These are phyloP conservation scores for Dasysyrphus tricinctus DNA, from an alignment of 2,888 invertebrate genomes.

Conservation along the genomic window DNA sequence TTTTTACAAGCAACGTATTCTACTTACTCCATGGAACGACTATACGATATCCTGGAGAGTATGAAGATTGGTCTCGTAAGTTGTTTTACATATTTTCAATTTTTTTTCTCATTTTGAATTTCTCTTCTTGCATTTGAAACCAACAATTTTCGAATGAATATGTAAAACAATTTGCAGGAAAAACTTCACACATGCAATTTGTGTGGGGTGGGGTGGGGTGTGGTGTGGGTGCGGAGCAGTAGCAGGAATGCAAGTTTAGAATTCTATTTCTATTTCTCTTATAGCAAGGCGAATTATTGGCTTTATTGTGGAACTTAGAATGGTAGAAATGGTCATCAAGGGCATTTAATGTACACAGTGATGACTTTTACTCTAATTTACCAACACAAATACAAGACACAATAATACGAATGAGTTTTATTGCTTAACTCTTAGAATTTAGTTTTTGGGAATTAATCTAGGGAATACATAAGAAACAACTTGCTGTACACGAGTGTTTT, in stretches of 20 bases:
- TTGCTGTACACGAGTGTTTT: slow-evolving; percentile 37
- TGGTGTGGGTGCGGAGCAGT: too few species aligned
- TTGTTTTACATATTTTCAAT: slow-evolving; percentile 40
- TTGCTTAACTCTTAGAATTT: slow-evolving; percentile 34
- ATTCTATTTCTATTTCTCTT: background rate
- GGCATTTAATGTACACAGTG: slow-evolving; percentile 45
- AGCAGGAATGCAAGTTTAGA: background rate
- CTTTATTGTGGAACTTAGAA: slow-evolving; percentile 41
- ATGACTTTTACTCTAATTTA: slow-evolving; percentile 26
- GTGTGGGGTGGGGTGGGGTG: slow-evolving; percentile 5
- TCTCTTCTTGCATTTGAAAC: slow-evolving; percentile 15
- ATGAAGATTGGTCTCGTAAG: slow-evolving; percentile 41
- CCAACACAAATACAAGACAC: slow-evolving; percentile 26
- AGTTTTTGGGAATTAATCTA: slow-evolving; percentile 54
- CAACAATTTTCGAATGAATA: slow-evolving; percentile 45
- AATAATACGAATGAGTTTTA: slow-evolving; percentile 56
- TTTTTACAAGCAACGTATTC: background rate
- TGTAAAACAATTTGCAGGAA: slow-evolving; percentile 63
- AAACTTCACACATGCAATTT: slow-evolving; percentile 48
- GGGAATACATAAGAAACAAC: slow-evolving; percentile 55
- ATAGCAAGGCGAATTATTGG: slow-evolving; percentile 39
- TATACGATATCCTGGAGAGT: slow-evolving; percentile 10
- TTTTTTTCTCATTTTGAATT: slow-evolving; percentile 7
- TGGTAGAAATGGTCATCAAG: slow-evolving; percentile 61
- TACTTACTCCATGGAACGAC: background rate